Base-by-base conservation (phyloP, 2,797 vertebrate species). In the Hydrocynus forskahlii region DNA sequence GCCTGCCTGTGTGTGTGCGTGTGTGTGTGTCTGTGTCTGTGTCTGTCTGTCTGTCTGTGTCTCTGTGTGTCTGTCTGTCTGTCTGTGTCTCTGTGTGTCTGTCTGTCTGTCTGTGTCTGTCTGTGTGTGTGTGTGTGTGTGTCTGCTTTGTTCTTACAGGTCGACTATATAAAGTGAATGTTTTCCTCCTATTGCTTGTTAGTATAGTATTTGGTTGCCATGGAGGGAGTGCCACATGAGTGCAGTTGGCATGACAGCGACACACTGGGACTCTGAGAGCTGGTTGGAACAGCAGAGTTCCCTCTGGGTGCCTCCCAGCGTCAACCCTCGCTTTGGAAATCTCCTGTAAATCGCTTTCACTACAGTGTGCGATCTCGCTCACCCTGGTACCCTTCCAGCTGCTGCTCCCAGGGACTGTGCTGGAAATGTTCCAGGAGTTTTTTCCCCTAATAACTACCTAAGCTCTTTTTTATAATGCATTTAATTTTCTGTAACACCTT, bases 171-270 rank as follows among this genome's bases (percentile, higher is more conserved):
- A 78, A 67, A 54, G 80, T 85, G 85, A 80, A 86, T 89, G 87
- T 90, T 87, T 87, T 83, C 54, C 67, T 78, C 63, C 77, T 81
- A 85, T 80, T 83, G 77, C 74, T 78, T 81, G 82, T 84, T 83
- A 38, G 81, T 79, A 59, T 82, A 78, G 73, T 76, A 81, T 73
- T n/a, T 69, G 38, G 92, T 92, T 91, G 86, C 89, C 77, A 88
- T 89, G 83, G 89, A 69, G 88, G 91, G 72, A 76, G 77, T 29
- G 69, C 82, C 87, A 86, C 87, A 81, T 78, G 81, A 82, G 88
- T 75, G 45, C 55, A 4, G 54, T 92, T n/a, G 69, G 87, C 85
- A 88, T 89, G 88, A 88, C 21, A 90, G 92, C 83, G n/a, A 80
- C 90, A 88, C 87, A 79, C 50, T 66, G 67, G 84, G 79, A 84